Percentiles rank a stretch among this genome's conserved stretches.
These are phyloP conservation scores for Apocrypta bakeri DNA, from an alignment of 1,140 invertebrate species.

Conservation along the genomic window DNA sequence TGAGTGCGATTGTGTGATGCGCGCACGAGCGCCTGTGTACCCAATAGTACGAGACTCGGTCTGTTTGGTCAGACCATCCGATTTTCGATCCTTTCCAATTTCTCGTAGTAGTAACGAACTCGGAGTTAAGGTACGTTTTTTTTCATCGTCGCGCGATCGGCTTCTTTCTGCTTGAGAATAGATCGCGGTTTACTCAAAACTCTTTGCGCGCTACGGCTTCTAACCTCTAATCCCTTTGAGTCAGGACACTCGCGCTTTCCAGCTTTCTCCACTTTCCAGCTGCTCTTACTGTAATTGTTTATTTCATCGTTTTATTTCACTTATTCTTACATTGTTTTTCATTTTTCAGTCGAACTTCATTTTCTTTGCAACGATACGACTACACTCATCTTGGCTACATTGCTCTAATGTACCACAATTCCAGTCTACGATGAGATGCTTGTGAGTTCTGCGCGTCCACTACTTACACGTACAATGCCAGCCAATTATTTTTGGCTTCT, in stretches of 20 bases:
- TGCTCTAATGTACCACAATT: neutral
- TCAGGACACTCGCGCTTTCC: neutral
- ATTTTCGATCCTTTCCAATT: too few species aligned
- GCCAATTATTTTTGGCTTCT: slow-evolving; percentile 66
- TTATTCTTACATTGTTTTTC: neutral
- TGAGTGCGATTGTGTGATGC: neutral
- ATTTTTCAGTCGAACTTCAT: slow-evolving; percentile 13
- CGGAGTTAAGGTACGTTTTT: neutral
- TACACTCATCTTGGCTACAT: neutral
- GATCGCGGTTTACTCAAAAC: too few species aligned
- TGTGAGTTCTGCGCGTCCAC: slow-evolving; percentile 5
- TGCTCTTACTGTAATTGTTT: slow-evolving; percentile 47
- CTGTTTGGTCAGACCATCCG: neutral
- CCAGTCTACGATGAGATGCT: slow-evolving; percentile 34
- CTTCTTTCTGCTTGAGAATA: neutral
- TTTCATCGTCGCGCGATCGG: neutral
- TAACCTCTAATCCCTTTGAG: slow-evolving; percentile 65
- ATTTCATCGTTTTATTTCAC: neutral
- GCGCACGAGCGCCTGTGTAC: neutral
- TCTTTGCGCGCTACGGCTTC: slow-evolving; percentile 58
- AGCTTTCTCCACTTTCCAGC: slow-evolving; percentile 59
- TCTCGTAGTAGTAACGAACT: neutral
- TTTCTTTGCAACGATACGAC: neutral
- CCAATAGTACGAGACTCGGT: neutral
- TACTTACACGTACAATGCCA: slow-evolving; percentile 63